Conservation (phyloP, 2,797 vertebrate genomes). For the Sebastes goodei region DNA sequence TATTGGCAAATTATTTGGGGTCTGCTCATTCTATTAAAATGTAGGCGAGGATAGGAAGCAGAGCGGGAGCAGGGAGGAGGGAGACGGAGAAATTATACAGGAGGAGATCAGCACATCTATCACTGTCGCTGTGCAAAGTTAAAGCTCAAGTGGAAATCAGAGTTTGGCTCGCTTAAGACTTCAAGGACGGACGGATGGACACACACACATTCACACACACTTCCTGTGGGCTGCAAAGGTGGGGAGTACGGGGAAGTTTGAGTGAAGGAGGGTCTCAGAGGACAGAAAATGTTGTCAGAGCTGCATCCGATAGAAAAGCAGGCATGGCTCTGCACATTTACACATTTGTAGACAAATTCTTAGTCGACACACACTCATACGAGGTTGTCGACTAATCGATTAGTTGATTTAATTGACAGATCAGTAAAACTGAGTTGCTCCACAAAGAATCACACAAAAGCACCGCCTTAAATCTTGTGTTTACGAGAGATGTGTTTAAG, state of each 20-base stretch:
- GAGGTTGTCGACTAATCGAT: too few relatives aligned
- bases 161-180: conserved; percentile 48
- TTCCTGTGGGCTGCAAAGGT: conserved; percentile 7
- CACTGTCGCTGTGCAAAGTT: conserved; percentile 66
- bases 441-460: too few relatives aligned
- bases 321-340: neutral
- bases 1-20: conserved; percentile 30
- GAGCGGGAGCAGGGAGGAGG: neutral
- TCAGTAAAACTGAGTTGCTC: too few relatives aligned
- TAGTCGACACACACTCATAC: too few relatives aligned
- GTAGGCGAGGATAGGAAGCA: neutral
- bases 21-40: conserved; percentile 31
- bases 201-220: neutral
- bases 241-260: neutral
- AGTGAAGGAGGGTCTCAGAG: neutral
- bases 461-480: too few relatives aligned
- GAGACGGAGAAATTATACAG: conserved; percentile 38
- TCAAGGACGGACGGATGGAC: conserved; percentile 66
- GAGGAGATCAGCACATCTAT: conserved; percentile 71
- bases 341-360: neutral
- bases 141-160: conserved; percentile 59
- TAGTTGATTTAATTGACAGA: too few relatives aligned
- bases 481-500: too few relatives aligned
- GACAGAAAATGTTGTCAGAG: conserved; percentile 7
- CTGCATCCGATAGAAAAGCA: neutral